phyloP scores from a whole-genome alignment of 1,140 invertebrate species.

The Venturia canescens region DNA sequence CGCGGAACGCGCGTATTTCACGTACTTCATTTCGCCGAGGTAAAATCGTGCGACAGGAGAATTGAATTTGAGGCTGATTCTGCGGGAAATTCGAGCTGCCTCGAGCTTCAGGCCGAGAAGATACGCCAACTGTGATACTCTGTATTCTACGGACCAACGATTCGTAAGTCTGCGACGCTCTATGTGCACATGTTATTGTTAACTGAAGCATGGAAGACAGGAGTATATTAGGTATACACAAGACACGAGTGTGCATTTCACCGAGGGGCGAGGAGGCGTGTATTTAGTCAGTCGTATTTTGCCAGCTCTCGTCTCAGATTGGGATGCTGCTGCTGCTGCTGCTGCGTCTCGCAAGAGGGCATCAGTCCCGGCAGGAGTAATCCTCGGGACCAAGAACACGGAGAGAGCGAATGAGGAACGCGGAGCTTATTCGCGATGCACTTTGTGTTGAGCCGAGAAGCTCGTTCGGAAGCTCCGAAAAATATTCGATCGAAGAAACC shows the following conservation, averaged over 20 bases:
- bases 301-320: slow-evolving; percentile 23
- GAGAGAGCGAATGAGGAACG: not conserved
- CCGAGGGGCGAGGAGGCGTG: not conserved
- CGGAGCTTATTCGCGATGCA: not conserved
- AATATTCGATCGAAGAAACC: no score
- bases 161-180: not conserved
- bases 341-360: not conserved
- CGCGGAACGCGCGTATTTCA: not conserved
- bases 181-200: not conserved
- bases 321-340: no score
- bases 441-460: not conserved
- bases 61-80: slow-evolving; percentile 18
- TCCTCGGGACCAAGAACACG: not conserved
- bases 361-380: not conserved
- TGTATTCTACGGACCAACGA: not conserved
- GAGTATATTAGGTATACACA: slow-evolving; percentile 26
- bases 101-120: not conserved
- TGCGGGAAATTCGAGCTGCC: not conserved
- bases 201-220: slow-evolving; percentile 2
- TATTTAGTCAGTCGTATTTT: slow-evolving; percentile 36
- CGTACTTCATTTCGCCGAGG: not conserved
- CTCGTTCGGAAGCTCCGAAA: no score
- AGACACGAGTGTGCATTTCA: not conserved
- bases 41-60: slow-evolving; percentile 17
- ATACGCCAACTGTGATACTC: not conserved